phyloP scores from a whole-genome alignment of 2,797 vertebrate genomes.

The Petrocephalus sullivani region DNA sequence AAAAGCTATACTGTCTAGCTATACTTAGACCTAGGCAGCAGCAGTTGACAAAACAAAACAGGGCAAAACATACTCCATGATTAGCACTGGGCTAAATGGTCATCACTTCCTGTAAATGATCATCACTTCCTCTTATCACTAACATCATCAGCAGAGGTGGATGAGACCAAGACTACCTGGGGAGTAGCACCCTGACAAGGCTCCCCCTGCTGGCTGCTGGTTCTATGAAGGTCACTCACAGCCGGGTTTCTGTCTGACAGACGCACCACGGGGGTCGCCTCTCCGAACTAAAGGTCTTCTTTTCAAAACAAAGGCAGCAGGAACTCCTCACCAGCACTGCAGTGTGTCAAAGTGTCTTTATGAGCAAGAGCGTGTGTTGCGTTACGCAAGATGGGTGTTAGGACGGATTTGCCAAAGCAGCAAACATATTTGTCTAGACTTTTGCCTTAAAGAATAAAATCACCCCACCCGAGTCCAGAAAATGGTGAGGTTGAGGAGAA shows the following conservation, averaged over 20 bases:
- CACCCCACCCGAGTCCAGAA: not conserved
- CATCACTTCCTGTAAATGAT: not conserved
- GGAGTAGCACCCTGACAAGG: not conserved
- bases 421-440: not conserved
- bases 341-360: not conserved
- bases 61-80: not conserved
- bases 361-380: not conserved
- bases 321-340: not conserved
- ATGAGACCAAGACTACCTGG: not conserved
- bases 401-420: not conserved
- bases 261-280: not conserved
- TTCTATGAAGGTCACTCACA: not conserved
- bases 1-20: not conserved
- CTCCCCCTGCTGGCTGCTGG: not conserved
- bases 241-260: not conserved
- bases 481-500: not conserved
- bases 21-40: not conserved
- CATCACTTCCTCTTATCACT: not conserved
- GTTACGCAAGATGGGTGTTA: not conserved
- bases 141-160: not conserved
- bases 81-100: not conserved
- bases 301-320: not conserved
- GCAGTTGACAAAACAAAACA: not conserved
- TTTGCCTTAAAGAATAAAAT: not conserved
- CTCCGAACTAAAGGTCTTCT: not conserved